Conservation (phyloP, 2,113 vertebrate genomes). For the Ceratotherium simum region DNA sequence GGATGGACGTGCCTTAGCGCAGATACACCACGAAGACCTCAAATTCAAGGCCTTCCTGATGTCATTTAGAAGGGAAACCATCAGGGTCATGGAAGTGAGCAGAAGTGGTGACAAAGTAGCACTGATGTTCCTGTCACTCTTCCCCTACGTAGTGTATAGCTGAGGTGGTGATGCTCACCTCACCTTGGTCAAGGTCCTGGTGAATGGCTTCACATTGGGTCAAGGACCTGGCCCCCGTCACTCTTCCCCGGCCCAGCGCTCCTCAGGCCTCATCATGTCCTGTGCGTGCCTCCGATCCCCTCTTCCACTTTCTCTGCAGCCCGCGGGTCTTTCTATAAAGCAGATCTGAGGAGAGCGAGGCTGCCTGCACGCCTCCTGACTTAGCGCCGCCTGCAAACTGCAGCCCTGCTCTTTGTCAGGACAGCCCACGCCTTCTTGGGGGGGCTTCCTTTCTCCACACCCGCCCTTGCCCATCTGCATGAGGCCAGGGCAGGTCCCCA, state of each 20-base stretch:
- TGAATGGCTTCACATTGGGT: neutral
- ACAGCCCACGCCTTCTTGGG: neutral
- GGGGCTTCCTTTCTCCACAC: neutral
- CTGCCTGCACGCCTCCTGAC: neutral
- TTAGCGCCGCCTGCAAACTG: neutral
- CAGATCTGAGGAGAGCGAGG: neutral
- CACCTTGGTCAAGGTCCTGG: neutral
- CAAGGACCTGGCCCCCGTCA: neutral
- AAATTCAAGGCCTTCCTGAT: neutral
- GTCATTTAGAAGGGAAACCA: neutral
- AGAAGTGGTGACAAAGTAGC: neutral
- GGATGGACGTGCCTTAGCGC: neutral
- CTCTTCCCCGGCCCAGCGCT: neutral
- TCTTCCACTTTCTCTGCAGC: slow-evolving; percentile 7
- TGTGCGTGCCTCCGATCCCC: neutral
- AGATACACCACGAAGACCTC: neutral
- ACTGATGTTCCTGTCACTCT: neutral
- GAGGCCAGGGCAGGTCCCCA: neutral
- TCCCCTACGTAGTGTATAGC: neutral
- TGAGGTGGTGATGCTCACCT: neutral
- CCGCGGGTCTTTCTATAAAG: neutral
- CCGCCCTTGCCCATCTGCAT: neutral
- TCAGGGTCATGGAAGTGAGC: neutral
- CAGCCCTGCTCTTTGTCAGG: neutral
- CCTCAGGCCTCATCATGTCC: neutral